Evolutionary conservation across 2,113 vertebrate genomes (phyloP).

Genomic region (Pseudorectes ferrugineus): DNA sequence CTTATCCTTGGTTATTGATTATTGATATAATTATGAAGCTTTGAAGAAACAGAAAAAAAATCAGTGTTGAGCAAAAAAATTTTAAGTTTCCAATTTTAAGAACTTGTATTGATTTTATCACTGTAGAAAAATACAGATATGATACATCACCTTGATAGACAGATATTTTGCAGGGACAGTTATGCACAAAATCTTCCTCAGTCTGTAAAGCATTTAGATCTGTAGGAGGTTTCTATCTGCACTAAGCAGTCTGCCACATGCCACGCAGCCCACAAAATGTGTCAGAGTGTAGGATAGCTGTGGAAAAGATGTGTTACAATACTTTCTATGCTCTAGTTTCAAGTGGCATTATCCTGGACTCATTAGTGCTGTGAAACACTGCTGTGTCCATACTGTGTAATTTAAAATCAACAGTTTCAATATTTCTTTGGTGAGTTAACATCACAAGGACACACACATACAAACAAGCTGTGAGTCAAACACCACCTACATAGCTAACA

Average conservation of each 20-base stretch:
- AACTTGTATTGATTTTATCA: background rate
- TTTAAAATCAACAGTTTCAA: background rate
- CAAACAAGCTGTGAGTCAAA: background rate
- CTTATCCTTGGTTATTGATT: background rate
- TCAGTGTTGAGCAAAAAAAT: background rate
- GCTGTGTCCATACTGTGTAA: accelerated
- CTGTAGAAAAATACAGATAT: background rate
- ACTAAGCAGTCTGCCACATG: background rate
- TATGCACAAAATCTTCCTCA: background rate
- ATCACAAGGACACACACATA: background rate
- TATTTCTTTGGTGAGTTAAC: background rate
- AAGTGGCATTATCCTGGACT: background rate
- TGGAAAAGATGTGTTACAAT: background rate
- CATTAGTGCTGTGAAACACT: background rate
- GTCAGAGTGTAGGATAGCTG: background rate
- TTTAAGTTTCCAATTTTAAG: background rate
- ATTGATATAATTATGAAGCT: background rate
- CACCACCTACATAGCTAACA: background rate
- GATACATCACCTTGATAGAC: background rate
- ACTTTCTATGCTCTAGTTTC: background rate
- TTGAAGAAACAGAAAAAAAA: background rate
- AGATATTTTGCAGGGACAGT: background rate
- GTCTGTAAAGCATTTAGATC: background rate
- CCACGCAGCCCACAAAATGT: background rate
- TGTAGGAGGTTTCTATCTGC: background rate